Conservation (phyloP, 2,888 invertebrate genomes). For the Caenorhabditis becei region DNA sequence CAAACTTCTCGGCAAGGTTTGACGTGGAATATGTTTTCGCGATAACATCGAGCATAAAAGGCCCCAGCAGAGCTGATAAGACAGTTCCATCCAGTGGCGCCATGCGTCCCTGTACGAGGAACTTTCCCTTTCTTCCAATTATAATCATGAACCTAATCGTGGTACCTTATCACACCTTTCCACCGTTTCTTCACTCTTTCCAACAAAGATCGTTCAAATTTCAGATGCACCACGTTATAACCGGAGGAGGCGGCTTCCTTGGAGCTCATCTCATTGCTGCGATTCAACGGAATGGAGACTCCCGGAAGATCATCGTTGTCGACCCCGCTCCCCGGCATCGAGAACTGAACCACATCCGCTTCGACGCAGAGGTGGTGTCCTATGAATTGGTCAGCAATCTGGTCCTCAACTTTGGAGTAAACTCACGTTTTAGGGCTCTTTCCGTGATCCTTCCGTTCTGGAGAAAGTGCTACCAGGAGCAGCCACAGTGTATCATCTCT, state of each 20-base stretch:
- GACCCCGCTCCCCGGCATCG: slow-evolving; percentile 42
- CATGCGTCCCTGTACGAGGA: no score
- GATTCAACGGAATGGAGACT: slow-evolving; percentile 7
- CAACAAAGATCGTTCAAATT: no score
- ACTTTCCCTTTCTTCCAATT: no score
- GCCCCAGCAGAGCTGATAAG: no score
- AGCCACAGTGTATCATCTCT: slow-evolving; percentile 25
- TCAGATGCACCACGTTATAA: slow-evolving; percentile 6
- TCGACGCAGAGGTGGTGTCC: not conserved
- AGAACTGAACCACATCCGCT: not conserved
- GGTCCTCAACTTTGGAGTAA: no score
- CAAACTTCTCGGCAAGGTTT: no score
- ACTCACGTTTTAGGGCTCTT: slow-evolving; percentile 22
- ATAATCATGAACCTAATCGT: no score
- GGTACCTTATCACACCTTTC: no score
- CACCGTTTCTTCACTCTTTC: no score
- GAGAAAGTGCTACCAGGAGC: slow-evolving; percentile 9
- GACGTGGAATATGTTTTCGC: no score
- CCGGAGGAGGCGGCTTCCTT: slow-evolving; percentile 52
- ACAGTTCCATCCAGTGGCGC: no score
- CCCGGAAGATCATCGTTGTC: not conserved
- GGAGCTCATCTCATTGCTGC: slow-evolving; percentile 26
- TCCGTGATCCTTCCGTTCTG: slow-evolving; percentile 6
- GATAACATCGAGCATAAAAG: no score
- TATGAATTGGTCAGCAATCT: slow-evolving; percentile 8